Evolutionary conservation across 2,797 vertebrate species (phyloP), one percentile per base, ranked within the genome.

Genomic region (Lemur catta): DNA sequence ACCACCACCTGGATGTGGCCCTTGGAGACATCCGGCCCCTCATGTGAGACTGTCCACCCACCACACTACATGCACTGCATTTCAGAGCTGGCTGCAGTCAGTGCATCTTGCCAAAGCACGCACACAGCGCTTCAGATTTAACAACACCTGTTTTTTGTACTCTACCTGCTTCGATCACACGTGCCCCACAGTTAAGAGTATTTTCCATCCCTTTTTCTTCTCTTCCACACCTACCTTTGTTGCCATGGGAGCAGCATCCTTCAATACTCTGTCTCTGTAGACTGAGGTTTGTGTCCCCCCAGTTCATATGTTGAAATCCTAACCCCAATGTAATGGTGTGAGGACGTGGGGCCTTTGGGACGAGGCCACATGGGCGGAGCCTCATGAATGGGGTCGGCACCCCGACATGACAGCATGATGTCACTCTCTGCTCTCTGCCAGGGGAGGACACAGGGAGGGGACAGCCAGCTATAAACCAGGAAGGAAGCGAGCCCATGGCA

Each of bases 341-440:
- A 55, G 24, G 26, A 71, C 20, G 28, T 22, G n/a, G 41, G 52
- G 41, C 50, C 84, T 72, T 43, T 33, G 52, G 20, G 33, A 33
- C 10, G 12, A 24, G 0, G 50, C 12, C 52, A 7, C 2, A 30
- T 3, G 1, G 38, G 38, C 1, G 14, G 28, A 74, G 26, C 69
- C 65, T 6, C 7, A 0, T 8, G 24, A 3, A 41, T 72, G 50
- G 24, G 50, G 6, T 52, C 46, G 2, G n/a, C 3, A 22, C 20
- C n/a, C n/a, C 6, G 48, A 52, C 35, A 2, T 6, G 65, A 57
- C 35, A 17, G 15, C 22, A 12, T 30, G 28, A 22, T 3, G 35
- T 18, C 17, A 4, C 9, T 7, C 11, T 72, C 50, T 38, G 17
- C 46, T 41, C 65, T 17, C 30, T 35, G 28, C 30, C 50, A 10